These are phyloP conservation scores for Calvadosia cruxmelitensis DNA, from an alignment of 30 jellyfish, hydroid and myxozoan genomes.

Conservation along the genomic window DNA sequence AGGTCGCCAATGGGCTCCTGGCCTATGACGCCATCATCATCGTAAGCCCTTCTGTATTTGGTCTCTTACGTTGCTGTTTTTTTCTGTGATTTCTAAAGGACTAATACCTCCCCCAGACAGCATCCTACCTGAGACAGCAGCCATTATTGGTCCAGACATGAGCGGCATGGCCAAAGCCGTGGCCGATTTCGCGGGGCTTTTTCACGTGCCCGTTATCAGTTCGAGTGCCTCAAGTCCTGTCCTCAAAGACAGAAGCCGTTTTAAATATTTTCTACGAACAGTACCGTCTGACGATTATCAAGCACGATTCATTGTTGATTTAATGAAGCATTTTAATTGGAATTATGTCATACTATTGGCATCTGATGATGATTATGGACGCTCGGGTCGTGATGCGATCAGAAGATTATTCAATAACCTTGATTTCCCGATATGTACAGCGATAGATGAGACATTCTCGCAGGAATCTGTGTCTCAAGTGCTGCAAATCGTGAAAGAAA, in stretches of 20 bases:
- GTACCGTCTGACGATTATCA: constrained; percentile 65
- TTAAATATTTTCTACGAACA: constrained; percentile 64
- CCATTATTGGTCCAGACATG: constrained; percentile 65
- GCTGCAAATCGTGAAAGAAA: constrained; percentile 7
- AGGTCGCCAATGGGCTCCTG: too few species aligned
- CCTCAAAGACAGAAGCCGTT: constrained; percentile 47
- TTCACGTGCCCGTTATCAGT: constrained; percentile 73
- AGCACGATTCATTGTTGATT: constrained; percentile 27
- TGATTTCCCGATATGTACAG: constrained; percentile 31
- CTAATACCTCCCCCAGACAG: too few species aligned
- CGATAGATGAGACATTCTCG: constrained; percentile 41
- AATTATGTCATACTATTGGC: constrained; percentile 44
- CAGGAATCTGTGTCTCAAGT: not conserved
- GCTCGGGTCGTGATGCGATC: constrained; percentile 63
- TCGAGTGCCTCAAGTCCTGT: constrained; percentile 61
- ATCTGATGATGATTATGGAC: constrained; percentile 77
- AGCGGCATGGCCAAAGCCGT: constrained; percentile 78
- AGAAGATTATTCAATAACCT: constrained; percentile 6
- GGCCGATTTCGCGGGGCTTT: constrained; percentile 61
- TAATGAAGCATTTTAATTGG: constrained; percentile 40
- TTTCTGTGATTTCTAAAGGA: too few species aligned
- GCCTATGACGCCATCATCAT: too few species aligned
- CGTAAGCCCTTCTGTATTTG: too few species aligned
- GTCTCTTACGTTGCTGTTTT: too few species aligned
- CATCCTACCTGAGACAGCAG: constrained; percentile 40